A percentile compares a stretch with the other conserved stretches of the same genome.
phyloP scores from a whole-genome alignment of 2,888 invertebrate species.

The Lydus trimaculatus region DNA sequence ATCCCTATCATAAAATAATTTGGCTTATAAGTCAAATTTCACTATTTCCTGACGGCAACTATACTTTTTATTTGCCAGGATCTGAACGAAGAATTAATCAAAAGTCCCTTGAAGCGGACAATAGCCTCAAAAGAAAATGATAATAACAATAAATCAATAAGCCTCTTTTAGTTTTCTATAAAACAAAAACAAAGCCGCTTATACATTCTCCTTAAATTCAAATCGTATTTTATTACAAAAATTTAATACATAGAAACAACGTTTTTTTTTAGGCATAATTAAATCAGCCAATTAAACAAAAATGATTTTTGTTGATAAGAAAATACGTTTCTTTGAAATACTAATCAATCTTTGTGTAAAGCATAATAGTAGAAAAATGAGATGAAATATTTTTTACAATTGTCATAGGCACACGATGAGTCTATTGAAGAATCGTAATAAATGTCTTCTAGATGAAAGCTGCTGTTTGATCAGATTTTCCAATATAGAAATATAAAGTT shows the following conservation, averaged over 20 bases:
- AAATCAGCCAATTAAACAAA: conserved; percentile 14
- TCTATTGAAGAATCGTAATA: not conserved
- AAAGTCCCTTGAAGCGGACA: conserved; percentile 42
- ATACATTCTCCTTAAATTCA: conserved; percentile 27
- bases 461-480: not conserved
- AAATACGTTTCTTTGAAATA: not conserved
- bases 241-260: not conserved
- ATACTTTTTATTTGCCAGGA: conserved; percentile 39
- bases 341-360: no score
- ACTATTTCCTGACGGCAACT: no score
- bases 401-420: not conserved
- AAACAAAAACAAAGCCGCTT: conserved; percentile 39
- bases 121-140: conserved; percentile 41
- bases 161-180: conserved; percentile 40
- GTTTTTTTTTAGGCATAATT: not conserved
- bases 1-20: no score
- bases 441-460: not conserved
- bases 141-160: conserved; percentile 48
- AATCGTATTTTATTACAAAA: conserved; percentile 20
- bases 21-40: no score
- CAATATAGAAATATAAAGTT: conserved; percentile 16
- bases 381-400: not conserved
- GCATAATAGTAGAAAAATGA: not conserved
- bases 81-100: conserved; percentile 42
- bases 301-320: not conserved